Base-by-base conservation (phyloP, 2,113 vertebrate species). In the Nesospiza acunhae region DNA sequence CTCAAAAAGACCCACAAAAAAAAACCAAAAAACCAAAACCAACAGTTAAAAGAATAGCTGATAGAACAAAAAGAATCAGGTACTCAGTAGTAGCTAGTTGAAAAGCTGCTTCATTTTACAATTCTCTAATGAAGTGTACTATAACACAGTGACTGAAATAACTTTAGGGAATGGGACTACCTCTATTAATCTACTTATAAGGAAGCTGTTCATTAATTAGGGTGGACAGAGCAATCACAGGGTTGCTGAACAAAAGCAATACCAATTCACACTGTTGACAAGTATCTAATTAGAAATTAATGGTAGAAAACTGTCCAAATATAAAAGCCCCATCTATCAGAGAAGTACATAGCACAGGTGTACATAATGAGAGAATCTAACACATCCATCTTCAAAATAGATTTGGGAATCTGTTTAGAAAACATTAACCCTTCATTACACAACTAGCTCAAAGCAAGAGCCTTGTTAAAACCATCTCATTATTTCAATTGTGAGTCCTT, bases 181-280 rank as follows among this genome's bases (percentile, higher is more conserved):
- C 64, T 94, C 81, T 91, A 96, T 98, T 98, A 98, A 98, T 98
- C 97, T 94, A 87, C 80, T 97, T 93, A 89, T 79, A 97, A 96
- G 89, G 93, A 95, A 96, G 58, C 81, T 93, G 75, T 93, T 97
- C 82, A 86, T 97, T 98, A 96, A 97, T 97, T 93, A 97, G 89
- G 47, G 83, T 94, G 93, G 97, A 97, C 95, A 97, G 87, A 84
- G 87, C 90, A 97, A 97, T 97, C 94, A 90, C 86, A 84, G 35
- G 59, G 58, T 17, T 89, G 78, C 70, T 94, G 96, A 97, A 96
- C 90, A 95, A 80, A 63, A 94, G 64, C 81, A 95, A 53, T 86
- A 69, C 39, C 68, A 18, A 89, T 87, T 92, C 87, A 85, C 56
- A 68, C 42, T 84, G 93, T 91, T 96, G 93, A 85, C 85, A 89